Base-by-base conservation (phyloP, 1,140 invertebrate genomes). In the Physella acuta region DNA sequence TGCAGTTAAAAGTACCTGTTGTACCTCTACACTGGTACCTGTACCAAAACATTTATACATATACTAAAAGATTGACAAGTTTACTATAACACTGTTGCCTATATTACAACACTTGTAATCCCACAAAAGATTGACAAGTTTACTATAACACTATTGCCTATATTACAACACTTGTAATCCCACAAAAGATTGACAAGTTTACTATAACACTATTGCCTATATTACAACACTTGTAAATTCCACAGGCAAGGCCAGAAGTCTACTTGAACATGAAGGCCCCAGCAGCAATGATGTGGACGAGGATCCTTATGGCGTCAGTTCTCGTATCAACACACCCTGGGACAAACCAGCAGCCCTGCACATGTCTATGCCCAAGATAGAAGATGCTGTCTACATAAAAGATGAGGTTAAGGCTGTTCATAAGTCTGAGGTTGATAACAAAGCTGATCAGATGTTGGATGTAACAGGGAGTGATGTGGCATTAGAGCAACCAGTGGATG, bases 191-290 rank as follows among this genome's bases (percentile, higher is more conserved):
- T 77, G 16, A 58, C 77, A 34, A 80, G 73, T 68, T 63, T n/a
- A n/a, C n/a, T n/a, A n/a, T n/a, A n/a, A n/a, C n/a, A n/a, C n/a
- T n/a, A n/a, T n/a, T n/a, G n/a, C n/a, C n/a, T n/a, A n/a, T 55
- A 24, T 55, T 20, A 55, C 26, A 14, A n/a, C 17, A 20, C 8
- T 55, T 55, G 26, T 55, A 44, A 11, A 20, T 17, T 66, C 63
- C 71, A 2, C 52, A 76, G 75, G 75, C 36, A 79, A 76, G 28
- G 78, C 78, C 16, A 58, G 78, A 34, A 80, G 73, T 68, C 59
- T 80, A n/a, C 62, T 80, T 17, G 72, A 78, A 28, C 68, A 76
- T 53, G 73, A 72, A 0, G 61, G 66, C 30, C 44, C 59, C 8
- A 44, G 26, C 1, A 17, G 44, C 3, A 11, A n/a, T 30, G 66